Conservation (phyloP, 1,140 invertebrate species). For the Bombus waltoni region DNA sequence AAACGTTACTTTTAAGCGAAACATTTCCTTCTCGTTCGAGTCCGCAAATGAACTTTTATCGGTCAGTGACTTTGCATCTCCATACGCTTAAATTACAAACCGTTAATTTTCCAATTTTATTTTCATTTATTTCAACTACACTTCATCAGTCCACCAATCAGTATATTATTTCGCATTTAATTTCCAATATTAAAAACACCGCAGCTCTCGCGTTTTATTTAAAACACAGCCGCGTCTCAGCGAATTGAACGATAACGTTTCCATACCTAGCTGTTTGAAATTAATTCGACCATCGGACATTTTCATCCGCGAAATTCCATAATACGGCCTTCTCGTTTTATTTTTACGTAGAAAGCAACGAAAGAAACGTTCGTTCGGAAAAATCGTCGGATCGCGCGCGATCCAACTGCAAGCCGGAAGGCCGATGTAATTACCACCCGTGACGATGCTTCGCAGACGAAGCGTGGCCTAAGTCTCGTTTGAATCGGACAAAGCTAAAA, state of each 20-base stretch:
- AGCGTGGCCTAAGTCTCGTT: slow-evolving; percentile 13
- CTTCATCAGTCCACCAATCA: not conserved
- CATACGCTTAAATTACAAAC: slow-evolving; percentile 16
- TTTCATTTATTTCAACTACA: not conserved
- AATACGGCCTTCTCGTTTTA: too few relatives aligned
- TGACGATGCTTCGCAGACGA: slow-evolving; percentile 15
- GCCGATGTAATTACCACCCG: slow-evolving; percentile 17
- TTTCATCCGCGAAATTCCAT: not conserved
- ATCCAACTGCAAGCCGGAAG: not conserved
- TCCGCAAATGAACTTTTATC: not conserved
- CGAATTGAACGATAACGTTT: not conserved
- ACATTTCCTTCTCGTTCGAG: not conserved
- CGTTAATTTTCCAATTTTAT: slow-evolving; percentile 8
- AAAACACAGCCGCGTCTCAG: not conserved
- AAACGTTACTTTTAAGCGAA: not conserved
- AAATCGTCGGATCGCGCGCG: not conserved
- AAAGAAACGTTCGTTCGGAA: too few relatives aligned
- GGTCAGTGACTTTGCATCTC: not conserved
- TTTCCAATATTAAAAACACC: not conserved
- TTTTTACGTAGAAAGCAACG: too few relatives aligned
- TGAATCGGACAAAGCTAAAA: slow-evolving; percentile 52
- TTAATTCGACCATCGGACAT: not conserved
- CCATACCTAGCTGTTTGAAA: not conserved
- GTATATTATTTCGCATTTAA: slow-evolving; percentile 10
- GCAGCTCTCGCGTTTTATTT: not conserved